Evolutionary conservation across 2,888 invertebrate species (phyloP), one percentile per base, ranked within the genome.

Genomic region (Hemithea aestivaria): DNA sequence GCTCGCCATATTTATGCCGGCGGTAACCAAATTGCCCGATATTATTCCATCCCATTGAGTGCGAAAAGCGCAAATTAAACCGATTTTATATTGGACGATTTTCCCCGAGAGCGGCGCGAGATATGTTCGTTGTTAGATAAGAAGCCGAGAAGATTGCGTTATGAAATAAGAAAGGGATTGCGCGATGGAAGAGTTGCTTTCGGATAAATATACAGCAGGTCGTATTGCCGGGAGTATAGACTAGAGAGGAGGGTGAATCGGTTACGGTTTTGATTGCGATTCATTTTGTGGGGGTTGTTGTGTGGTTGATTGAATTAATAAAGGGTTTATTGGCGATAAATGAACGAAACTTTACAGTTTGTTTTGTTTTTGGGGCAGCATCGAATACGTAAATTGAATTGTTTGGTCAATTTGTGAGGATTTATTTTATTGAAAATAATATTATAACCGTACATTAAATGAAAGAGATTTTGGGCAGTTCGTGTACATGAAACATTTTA

Each of bases 11-110:
- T 87, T 87, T 87, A 87, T 87, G 82, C 79, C 69, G 64, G 87
- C 83, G 87, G 87, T 87, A 87, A 87, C 87, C 81, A 87, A 87
- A 87, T 87, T 87, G 87, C 87, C 81, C 81, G 83, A 85, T 85
- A 87, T 87, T 87, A 87, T 87, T 87, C 87, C 85, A 78, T 84
- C 84, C 87, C 87, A 87, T 87, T 87, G 87, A 87, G 87, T 87
- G 83, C 82, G 87, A 87, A 85, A 87, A 85, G 87, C 84, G 85
- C 87, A 87, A 87, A 87, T 87, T 87, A 87, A 87, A 87, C 83
- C 85, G 85, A 87, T 85, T 87, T 87, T 87, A 87, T 87, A 87
- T 87, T 85, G 79, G 85, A 85, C 77, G 85, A 85, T 87, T 87
- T 80, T 82, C 85, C 73, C 71, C 65, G 64, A 75, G 73, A 77